Evolutionary conservation across 2,113 vertebrate genomes (phyloP), one percentile per base, ranked within the genome.

Genomic region (Chauna torquata): DNA sequence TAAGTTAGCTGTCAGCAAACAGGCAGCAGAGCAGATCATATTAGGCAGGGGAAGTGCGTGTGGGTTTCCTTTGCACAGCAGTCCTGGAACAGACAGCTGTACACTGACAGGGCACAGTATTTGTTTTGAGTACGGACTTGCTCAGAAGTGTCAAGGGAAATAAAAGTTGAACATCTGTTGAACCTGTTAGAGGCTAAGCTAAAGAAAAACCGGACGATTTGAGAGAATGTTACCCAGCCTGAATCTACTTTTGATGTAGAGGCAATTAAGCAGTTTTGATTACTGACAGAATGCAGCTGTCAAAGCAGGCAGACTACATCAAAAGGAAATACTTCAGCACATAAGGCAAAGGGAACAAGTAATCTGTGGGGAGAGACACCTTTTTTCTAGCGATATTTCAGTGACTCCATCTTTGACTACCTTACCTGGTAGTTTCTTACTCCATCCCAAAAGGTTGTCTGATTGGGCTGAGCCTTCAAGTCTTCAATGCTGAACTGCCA

Each of bases 391-490:
- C 22, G 57, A 36, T 72, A 0, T 19, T 30, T 57, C 70, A 78
- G 54, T 25, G 52, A 72, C 27, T 50, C 66, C 42, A 23, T 30
- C 59, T 77, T 44, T 44, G 55, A 49, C 18, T 15, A 2, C 19
- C 94, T 85, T 94, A 99, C 99, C 99, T 99, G 99, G 96, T 99
- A 99, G 95, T 99, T 99, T 77, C 99, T 98, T 50, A 99, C 99
- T 80, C 99, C 99, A 66, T 99, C 99, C 99, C 99, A 99, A 97
- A 98, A 99, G 75, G 98, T 88, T 23, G 98, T 99, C 97, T 99
- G 99, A 78, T 98, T 95, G 24, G 99, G 99, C 72, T 99, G 94
- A 75, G 98, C 98, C 97, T 99, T 99, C 86, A 99, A 98, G 94
- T 99, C 99, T 44, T 99, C 98, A 14, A 99, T 98, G 90, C 99